phyloP scores from a whole-genome alignment of 2,113 vertebrate species.

The Phylloscopus trochilus region DNA sequence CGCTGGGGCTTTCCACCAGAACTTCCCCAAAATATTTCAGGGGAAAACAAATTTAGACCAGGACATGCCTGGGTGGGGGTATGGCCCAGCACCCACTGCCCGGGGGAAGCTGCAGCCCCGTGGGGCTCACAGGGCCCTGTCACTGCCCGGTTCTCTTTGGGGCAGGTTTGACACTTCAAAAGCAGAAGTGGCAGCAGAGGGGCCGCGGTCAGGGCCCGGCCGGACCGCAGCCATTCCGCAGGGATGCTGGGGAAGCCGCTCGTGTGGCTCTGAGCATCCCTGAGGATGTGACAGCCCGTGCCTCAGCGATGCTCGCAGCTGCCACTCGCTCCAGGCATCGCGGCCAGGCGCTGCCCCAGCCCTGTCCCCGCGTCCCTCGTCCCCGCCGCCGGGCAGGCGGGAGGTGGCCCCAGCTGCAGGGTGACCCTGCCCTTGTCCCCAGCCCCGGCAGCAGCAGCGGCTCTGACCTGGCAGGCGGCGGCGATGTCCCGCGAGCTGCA shows the following conservation, averaged over 20 bases:
- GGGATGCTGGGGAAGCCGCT: neutral
- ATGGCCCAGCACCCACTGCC: neutral
- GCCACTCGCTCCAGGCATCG: fast-evolving
- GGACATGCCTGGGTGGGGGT: neutral
- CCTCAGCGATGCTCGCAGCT: neutral
- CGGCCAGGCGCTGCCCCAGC: fast-evolving
- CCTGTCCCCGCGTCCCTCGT: neutral
- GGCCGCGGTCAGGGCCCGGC: fast-evolving
- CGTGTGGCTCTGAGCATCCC: neutral
- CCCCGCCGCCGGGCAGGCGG: neutral
- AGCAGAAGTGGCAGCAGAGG: neutral
- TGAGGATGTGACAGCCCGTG: fast-evolving
- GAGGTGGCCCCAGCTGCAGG: fast-evolving
- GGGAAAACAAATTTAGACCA: neutral
- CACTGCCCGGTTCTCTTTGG: fast-evolving
- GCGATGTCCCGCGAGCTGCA: conserved; percentile 74
- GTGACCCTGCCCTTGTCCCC: neutral
- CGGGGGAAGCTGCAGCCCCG: neutral
- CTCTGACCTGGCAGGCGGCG: conserved; percentile 77
- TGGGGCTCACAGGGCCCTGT: fast-evolving
- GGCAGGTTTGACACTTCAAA: neutral
- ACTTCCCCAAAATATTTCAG: neutral
- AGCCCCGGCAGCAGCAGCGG: neutral
- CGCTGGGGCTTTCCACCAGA: neutral
- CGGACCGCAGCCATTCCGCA: fast-evolving